These are phyloP conservation scores for Coilia nasus DNA, from an alignment of 2,797 vertebrate species.

Conservation along the genomic window DNA sequence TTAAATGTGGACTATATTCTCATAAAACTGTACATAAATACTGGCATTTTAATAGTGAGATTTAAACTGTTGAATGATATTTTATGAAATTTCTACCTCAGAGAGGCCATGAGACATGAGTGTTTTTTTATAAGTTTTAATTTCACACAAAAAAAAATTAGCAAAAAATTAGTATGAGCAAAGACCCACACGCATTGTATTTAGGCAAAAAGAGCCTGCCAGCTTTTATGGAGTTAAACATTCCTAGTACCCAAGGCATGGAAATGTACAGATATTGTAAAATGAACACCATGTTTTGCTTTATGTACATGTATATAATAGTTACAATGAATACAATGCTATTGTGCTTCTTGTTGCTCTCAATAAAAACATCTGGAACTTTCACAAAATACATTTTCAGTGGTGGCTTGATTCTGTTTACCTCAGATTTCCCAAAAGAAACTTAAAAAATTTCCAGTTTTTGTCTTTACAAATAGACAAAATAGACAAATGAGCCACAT, in stretches of 20 bases:
- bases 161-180: background rate
- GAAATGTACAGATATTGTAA: background rate
- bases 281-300: background rate
- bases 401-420: background rate
- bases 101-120: background rate
- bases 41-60: constrained; percentile 29
- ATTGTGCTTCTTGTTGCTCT: background rate
- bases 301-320: constrained; percentile 7
- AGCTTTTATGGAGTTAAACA: background rate
- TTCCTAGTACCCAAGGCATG: background rate
- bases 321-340: background rate
- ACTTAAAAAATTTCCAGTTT: background rate
- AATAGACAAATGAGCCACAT: no score
- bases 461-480: no score
- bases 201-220: background rate
- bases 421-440: background rate
- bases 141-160: background rate
- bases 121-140: constrained; percentile 1
- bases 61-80: constrained; percentile 26
- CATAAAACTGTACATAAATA: background rate
- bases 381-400: background rate
- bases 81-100: background rate
- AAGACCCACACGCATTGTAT: background rate
- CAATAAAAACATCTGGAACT: constrained; percentile 11
- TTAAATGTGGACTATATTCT: background rate